Evolutionary conservation across 2,797 vertebrate genomes (phyloP), one percentile per base, ranked within the genome.

Genomic region (Falco biarmicus): DNA sequence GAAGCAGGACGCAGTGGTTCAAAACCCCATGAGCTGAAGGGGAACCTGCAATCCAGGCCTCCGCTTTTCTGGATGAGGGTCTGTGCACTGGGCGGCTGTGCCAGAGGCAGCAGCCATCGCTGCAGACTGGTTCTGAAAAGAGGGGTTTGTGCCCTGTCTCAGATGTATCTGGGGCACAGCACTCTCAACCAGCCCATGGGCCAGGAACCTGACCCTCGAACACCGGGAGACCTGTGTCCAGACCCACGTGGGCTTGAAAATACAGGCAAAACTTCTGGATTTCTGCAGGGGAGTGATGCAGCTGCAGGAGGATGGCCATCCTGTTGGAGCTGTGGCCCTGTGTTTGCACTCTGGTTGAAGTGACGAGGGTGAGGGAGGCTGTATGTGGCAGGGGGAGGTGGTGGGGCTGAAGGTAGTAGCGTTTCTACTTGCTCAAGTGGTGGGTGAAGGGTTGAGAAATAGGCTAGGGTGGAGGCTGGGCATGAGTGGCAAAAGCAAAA

Each of bases 351-450:
- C n/a, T 61, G 45, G 11, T 31, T 71, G 64, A 87, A 71, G 51
- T 13, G 39, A 20, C 48, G 77, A 69, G 21, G 12, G 9, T 59
- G 95, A 79, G 66, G 34, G 34, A 87, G 26, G 29, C 65, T 0
- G 0, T 34, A 32, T 50, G 41, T 1, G 2, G 14, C 8, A 1
- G 4, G 9, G 12, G 8, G 15, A 61, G 29, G 10, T 34, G 26
- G 19, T 92, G 56, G n/a, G 19, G 37, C 28, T 63, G 60, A 56
- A 77, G 31, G 13, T 9, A 59, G 37, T 29, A 32, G 24, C n/a
- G 25, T 51, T 87, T 47, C 34, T 56, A 0, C 5, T 17, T 76
- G 63, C 43, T 61, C 4, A 14, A 70, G 17, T 73, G 11, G 4
- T 60, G 68, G 6, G 7, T 80, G 61, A 60, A 75, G 29, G 26